These are phyloP conservation scores for Centruroides sculpturatus DNA, from an alignment of 1,140 invertebrate species.

Conservation along the genomic window DNA sequence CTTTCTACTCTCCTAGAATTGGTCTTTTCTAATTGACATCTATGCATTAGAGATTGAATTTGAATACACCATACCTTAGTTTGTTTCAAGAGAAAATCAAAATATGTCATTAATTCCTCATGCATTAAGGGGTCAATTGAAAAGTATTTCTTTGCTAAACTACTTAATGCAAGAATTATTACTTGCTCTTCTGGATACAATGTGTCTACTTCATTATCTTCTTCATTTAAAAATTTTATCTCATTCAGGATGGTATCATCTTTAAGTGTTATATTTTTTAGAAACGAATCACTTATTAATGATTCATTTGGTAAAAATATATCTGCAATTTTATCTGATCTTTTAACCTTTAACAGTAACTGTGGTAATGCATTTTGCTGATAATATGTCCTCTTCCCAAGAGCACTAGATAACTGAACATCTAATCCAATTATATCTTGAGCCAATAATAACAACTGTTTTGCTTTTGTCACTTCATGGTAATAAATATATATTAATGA, in stretches of 20 bases:
- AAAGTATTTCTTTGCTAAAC: slow-evolving; percentile 45
- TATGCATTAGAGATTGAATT: slow-evolving; percentile 47
- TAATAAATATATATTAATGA: slow-evolving; percentile 57
- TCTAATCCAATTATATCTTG: slow-evolving; percentile 44
- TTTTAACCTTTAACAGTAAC: slow-evolving; percentile 48
- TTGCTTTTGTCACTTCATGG: slow-evolving; percentile 49
- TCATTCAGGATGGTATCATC: slow-evolving; percentile 71
- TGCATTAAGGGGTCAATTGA: slow-evolving; percentile 56
- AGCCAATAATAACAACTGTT: slow-evolving; percentile 47
- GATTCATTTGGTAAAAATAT: slow-evolving; percentile 22
- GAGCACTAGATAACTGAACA: slow-evolving; percentile 48
- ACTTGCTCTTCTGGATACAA: slow-evolving; percentile 61
- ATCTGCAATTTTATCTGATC: slow-evolving; percentile 21
- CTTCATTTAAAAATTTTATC: slow-evolving; percentile 49
- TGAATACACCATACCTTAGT: slow-evolving; percentile 44
- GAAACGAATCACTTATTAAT: no score
- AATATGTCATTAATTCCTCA: slow-evolving; percentile 64
- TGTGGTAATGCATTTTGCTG: slow-evolving; percentile 69
- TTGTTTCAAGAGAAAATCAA: slow-evolving; percentile 28
- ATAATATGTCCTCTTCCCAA: slow-evolving; percentile 79
- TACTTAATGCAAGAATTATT: slow-evolving; percentile 55
- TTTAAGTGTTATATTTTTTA: slow-evolving; percentile 45
- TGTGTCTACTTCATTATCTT: slow-evolving; percentile 34
- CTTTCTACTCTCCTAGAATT: slow-evolving; percentile 67
- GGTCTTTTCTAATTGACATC: slow-evolving; percentile 57